phyloP scores from a whole-genome alignment of 1,140 invertebrate genomes.

The Acromyrmex charruanus region DNA sequence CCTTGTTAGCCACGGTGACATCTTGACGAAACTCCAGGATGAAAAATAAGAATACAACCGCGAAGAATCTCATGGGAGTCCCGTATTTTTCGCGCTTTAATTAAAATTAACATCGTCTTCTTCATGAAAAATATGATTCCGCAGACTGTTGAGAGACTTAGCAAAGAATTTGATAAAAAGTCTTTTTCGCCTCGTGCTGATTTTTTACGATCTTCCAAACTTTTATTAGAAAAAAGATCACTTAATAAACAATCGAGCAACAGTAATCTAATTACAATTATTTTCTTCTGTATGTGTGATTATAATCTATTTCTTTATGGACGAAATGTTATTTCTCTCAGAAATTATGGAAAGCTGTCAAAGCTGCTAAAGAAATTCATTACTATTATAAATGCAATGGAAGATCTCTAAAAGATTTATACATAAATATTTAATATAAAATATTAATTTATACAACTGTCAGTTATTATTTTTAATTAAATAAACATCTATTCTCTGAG shows the following conservation, averaged over 20 bases:
- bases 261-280: neutral
- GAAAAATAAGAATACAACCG: constrained; percentile 71
- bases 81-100: constrained; percentile 34
- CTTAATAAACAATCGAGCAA: neutral
- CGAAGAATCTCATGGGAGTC: constrained; percentile 37
- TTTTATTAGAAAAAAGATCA: neutral
- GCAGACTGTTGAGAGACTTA: neutral
- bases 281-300: neutral
- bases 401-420: neutral
- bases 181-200: neutral
- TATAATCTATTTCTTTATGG: neutral
- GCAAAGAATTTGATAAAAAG: neutral
- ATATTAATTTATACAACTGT: neutral
- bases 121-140: neutral
- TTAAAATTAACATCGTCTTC: constrained; percentile 23
- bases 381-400: no score
- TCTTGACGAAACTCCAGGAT: constrained; percentile 81
- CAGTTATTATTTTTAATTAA: neutral
- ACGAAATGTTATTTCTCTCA: neutral
- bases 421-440: no score
- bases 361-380: no score
- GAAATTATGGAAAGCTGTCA: no score
- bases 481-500: neutral
- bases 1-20: constrained; percentile 84
- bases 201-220: neutral